phyloP scores from a whole-genome alignment of 2,888 invertebrate species.

The Keiferia lycopersicella region DNA sequence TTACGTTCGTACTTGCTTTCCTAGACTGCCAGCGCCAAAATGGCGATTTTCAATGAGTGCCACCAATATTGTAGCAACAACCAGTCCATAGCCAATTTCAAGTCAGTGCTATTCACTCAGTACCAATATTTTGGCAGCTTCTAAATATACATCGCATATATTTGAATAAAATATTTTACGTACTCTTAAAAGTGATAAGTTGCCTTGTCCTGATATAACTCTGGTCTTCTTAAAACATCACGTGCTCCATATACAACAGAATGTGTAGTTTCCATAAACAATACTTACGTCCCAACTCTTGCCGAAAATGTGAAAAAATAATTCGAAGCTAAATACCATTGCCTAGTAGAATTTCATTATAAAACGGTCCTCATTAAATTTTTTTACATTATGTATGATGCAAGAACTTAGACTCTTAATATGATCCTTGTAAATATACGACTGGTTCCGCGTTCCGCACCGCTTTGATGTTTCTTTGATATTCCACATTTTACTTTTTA shows the following conservation, averaged over 20 bases:
- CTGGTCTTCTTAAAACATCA: too few species aligned
- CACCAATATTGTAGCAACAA: too few species aligned
- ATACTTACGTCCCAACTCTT: too few species aligned
- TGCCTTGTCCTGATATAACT: neutral
- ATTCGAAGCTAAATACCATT: neutral
- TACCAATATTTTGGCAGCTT: neutral
- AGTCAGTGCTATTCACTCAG: too few species aligned
- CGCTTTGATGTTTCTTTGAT: neutral
- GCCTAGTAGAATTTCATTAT: neutral
- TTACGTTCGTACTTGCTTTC: too few species aligned
- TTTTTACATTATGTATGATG: neutral
- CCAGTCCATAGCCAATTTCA: too few species aligned
- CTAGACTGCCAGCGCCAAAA: too few species aligned
- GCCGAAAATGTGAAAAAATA: too few species aligned
- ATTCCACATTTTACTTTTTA: neutral
- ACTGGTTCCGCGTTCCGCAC: neutral
- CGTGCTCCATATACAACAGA: too few species aligned
- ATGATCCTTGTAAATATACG: conserved; percentile 16
- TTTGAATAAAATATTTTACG: neutral
- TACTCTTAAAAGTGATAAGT: neutral
- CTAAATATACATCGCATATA: neutral
- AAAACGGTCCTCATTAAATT: neutral
- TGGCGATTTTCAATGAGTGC: too few species aligned
- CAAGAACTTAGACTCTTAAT: conserved; percentile 15
- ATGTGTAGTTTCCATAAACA: too few species aligned